Conservation (phyloP, 2,797 vertebrate species). For the Eleutherodactylus coqui region DNA sequence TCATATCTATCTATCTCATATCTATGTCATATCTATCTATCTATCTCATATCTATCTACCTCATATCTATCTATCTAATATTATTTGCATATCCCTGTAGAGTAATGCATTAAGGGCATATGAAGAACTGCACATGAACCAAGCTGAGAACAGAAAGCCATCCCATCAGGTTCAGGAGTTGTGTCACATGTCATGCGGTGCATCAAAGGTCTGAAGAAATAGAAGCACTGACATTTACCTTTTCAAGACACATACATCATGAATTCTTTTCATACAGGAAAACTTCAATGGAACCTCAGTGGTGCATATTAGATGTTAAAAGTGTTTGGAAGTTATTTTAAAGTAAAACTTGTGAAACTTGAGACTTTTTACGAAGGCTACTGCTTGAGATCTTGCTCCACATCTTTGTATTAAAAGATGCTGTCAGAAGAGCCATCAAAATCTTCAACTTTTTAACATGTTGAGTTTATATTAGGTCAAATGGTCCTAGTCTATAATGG, state of each 20-base stretch:
- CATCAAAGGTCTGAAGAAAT: conserved; percentile 16
- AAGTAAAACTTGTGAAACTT: not conserved
- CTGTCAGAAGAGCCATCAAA: not conserved
- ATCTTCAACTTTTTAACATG: not conserved
- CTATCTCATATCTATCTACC: too few relatives aligned
- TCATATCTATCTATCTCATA: not conserved
- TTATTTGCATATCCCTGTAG: not conserved
- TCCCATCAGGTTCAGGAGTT: not conserved
- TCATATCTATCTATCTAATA: not conserved
- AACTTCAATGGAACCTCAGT: conserved; percentile 5
- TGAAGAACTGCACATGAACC: not conserved
- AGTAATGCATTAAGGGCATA: not conserved
- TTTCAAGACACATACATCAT: not conserved
- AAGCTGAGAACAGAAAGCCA: not conserved
- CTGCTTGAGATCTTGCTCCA: not conserved
- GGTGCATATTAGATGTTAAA: conserved; percentile 15
- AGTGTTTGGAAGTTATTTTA: conserved; percentile 20
- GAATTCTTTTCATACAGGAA: not conserved
- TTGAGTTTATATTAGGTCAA: not conserved
- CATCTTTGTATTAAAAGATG: not conserved
- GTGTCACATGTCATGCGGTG: conserved; percentile 5
- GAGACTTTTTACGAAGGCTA: not conserved
- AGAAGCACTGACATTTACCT: conserved; percentile 28
- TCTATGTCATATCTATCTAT: not conserved
- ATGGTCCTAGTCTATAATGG: not conserved